A percentile compares a stretch with the other conserved stretches of the same genome.
phyloP scores from a whole-genome alignment of 2,113 vertebrate genomes.

The Thoracochromis brauschi region DNA sequence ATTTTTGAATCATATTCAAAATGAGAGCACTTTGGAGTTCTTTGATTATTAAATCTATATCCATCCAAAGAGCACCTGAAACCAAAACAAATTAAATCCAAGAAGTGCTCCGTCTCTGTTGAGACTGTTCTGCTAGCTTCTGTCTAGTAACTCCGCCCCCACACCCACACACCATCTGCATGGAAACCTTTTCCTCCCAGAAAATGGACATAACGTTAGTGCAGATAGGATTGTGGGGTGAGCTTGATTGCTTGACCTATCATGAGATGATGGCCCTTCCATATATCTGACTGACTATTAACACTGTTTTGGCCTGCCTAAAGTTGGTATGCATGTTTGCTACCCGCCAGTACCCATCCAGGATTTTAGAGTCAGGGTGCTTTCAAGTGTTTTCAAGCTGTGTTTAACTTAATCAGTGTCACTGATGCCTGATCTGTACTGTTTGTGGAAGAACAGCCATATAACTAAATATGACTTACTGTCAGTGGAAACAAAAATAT shows the following conservation, averaged over 20 bases:
- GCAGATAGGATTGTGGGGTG: background rate
- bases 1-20: background rate
- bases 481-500: background rate
- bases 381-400: background rate
- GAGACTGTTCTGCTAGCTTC: background rate
- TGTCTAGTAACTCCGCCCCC: background rate
- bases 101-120: background rate
- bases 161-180: background rate
- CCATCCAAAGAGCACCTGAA: background rate
- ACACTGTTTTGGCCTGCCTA: background rate
- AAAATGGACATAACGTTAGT: background rate
- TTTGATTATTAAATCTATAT: background rate
- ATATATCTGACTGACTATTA: background rate
- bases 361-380: background rate
- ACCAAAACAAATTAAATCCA: background rate
- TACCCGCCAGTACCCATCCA: background rate
- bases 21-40: background rate
- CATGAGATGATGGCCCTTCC: background rate
- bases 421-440: background rate
- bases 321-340: background rate
- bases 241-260: background rate
- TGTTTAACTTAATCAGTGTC: background rate
- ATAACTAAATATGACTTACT: background rate
- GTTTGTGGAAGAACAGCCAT: background rate
- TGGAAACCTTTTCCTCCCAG: background rate